phyloP scores from a whole-genome alignment of 2,888 invertebrate species.

The Drosophila koepferae region DNA sequence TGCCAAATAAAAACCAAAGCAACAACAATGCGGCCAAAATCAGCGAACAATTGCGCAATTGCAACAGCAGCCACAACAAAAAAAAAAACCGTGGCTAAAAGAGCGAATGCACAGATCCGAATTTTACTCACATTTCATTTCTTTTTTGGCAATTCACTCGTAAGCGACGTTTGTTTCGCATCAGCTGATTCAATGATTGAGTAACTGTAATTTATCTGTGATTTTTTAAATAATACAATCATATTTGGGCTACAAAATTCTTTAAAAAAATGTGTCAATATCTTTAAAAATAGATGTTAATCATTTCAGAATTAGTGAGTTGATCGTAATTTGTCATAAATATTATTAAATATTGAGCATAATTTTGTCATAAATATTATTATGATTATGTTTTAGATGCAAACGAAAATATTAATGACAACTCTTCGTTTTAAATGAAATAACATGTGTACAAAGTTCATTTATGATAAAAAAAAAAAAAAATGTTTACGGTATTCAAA shows the following conservation, averaged over 20 bases:
- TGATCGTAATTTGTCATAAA: neutral
- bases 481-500: too few relatives aligned
- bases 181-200: constrained; percentile 32
- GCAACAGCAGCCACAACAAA: constrained; percentile 49
- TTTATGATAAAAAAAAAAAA: too few relatives aligned
- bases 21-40: constrained; percentile 53
- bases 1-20: constrained; percentile 51
- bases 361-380: neutral
- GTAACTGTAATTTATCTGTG: constrained; percentile 29
- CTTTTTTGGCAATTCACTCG: constrained; percentile 21
- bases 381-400: neutral
- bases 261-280: neutral
- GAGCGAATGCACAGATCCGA: constrained; percentile 35
- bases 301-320: neutral
- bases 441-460: too few relatives aligned
- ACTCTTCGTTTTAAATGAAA: too few relatives aligned
- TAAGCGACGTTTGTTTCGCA: constrained; percentile 29
- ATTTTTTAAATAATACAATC: neutral
- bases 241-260: neutral
- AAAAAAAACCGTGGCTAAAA: constrained; percentile 47
- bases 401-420: neutral
- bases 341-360: neutral
- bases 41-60: constrained; percentile 80
- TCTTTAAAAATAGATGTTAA: neutral
- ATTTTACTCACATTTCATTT: constrained; percentile 37